These are phyloP conservation scores for Drosophila mojavensis DNA, from an alignment of 1,140 invertebrate species.

Conservation along the genomic window DNA sequence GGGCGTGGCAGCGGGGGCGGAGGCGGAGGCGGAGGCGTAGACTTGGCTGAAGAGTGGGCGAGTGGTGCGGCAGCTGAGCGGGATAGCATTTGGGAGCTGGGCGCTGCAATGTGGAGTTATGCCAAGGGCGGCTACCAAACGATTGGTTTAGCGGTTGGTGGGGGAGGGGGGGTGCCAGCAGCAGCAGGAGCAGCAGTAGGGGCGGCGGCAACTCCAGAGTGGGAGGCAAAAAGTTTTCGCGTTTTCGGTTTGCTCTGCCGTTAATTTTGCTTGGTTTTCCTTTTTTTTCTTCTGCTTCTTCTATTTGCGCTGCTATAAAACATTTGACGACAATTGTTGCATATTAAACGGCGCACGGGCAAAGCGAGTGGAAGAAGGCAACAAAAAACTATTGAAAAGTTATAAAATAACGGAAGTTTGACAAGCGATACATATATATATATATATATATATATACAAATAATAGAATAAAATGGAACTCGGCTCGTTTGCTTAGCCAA, in stretches of 20 bases:
- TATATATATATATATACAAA: not conserved
- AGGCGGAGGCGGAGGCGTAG: no score
- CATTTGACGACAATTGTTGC: slow-evolving; percentile 71
- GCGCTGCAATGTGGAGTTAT: slow-evolving; percentile 12
- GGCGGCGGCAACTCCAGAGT: not conserved
- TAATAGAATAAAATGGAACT: no score
- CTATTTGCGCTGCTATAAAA: slow-evolving; percentile 18
- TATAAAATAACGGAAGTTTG: slow-evolving; percentile 8
- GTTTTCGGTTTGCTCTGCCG: slow-evolving; percentile 57
- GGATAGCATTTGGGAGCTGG: not conserved
- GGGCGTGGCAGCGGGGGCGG: not conserved
- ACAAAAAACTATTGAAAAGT: slow-evolving; percentile 34
- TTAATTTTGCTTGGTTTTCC: slow-evolving; percentile 19
- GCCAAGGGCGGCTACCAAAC: slow-evolving; percentile 23
- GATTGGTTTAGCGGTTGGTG: slow-evolving; percentile 23
- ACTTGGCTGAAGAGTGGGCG: no score
- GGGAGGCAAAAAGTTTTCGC: slow-evolving; percentile 66
- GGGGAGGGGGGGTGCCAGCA: not conserved
- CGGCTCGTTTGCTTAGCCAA: no score
- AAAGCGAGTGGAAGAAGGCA: slow-evolving; percentile 31
- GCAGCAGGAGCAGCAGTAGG: not conserved
- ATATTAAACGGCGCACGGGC: slow-evolving; percentile 53
- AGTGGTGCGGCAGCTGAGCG: not conserved
- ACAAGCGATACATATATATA: not conserved
- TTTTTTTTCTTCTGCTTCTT: no score